Conservation (phyloP, 53 echinoderm and acorn worm species). For the Henricia sp. region DNA sequence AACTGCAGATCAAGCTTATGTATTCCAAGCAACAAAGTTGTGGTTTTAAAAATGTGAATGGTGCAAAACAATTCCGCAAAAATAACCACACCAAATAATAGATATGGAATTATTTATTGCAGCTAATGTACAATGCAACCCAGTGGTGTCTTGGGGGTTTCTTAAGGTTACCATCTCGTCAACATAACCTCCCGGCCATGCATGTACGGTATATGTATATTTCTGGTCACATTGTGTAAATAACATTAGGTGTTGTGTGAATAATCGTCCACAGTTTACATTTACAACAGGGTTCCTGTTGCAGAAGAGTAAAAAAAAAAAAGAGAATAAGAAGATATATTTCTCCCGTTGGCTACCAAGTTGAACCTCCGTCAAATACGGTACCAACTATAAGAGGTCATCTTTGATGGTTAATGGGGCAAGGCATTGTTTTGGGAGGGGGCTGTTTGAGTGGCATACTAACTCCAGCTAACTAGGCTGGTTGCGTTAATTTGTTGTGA, state of each 20-base stretch:
- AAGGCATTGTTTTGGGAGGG: slow-evolving; percentile 54
- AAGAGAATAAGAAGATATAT: slow-evolving; percentile 59
- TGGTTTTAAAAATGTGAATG: slow-evolving; percentile 24
- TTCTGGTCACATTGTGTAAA: slow-evolving; percentile 87
- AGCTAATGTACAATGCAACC: slow-evolving; percentile 38
- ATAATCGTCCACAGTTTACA: slow-evolving; percentile 62
- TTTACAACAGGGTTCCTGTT: slow-evolving; percentile 66
- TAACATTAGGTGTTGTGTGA: slow-evolving; percentile 81
- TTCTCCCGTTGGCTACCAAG: slow-evolving; percentile 57
- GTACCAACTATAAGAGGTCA: not conserved
- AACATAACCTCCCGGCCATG: slow-evolving; percentile 47
- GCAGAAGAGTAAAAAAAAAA: slow-evolving; percentile 33
- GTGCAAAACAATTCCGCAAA: not conserved
- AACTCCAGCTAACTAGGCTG: slow-evolving; percentile 34
- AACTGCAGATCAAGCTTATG: slow-evolving; percentile 49
- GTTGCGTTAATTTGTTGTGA: slow-evolving; percentile 48
- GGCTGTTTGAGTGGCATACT: slow-evolving; percentile 23
- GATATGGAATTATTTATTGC: slow-evolving; percentile 54
- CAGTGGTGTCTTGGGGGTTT: slow-evolving; percentile 55
- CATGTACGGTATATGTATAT: slow-evolving; percentile 82
- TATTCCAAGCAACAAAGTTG: slow-evolving; percentile 45
- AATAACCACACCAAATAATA: slow-evolving; percentile 22
- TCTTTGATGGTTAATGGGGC: slow-evolving; percentile 14
- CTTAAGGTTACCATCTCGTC: slow-evolving; percentile 36
- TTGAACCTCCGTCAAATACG: slow-evolving; percentile 18